Conservation (phyloP, 2,888 invertebrate genomes). For the Lucinisca nassula region DNA sequence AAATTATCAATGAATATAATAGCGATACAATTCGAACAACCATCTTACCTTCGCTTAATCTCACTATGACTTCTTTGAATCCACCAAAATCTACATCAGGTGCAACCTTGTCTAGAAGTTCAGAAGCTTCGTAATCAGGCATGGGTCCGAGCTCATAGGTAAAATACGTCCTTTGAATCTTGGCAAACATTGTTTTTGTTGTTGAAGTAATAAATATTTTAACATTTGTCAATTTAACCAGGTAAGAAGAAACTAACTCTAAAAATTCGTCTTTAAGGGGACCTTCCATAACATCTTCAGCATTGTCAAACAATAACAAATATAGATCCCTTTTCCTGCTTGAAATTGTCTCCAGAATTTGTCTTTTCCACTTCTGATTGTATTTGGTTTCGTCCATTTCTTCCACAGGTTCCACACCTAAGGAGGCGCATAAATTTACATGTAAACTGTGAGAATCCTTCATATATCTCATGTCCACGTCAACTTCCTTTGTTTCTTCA, state of each 20-base stretch:
- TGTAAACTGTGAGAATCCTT: constrained; percentile 18
- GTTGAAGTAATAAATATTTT: constrained; percentile 73
- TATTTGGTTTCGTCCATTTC: constrained; percentile 2
- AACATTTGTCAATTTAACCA: constrained; percentile 44
- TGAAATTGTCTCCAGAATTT: neutral
- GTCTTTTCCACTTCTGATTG: neutral
- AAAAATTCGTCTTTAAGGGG: constrained; percentile 47
- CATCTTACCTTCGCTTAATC: constrained; percentile 64
- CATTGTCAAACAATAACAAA: constrained; percentile 73
- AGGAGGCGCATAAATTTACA: constrained; percentile 34
- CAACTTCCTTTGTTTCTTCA: neutral
- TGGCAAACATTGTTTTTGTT: constrained; percentile 40
- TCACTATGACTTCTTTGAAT: constrained; percentile 60
- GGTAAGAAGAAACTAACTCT: constrained; percentile 23
- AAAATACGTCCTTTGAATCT: constrained; percentile 31
- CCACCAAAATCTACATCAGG: constrained; percentile 62
- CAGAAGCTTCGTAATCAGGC: constrained; percentile 42
- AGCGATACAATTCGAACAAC: too few species aligned
- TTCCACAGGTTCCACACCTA: constrained; percentile 37
- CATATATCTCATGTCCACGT: neutral
- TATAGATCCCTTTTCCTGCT: neutral
- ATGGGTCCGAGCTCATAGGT: constrained; percentile 55
- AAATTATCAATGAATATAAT: too few species aligned
- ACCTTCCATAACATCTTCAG: constrained; percentile 67
- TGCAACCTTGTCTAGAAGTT: constrained; percentile 53